These are phyloP conservation scores for Notarius quadriscutis DNA, from an alignment of 2,113 vertebrate species.

Conservation along the genomic window DNA sequence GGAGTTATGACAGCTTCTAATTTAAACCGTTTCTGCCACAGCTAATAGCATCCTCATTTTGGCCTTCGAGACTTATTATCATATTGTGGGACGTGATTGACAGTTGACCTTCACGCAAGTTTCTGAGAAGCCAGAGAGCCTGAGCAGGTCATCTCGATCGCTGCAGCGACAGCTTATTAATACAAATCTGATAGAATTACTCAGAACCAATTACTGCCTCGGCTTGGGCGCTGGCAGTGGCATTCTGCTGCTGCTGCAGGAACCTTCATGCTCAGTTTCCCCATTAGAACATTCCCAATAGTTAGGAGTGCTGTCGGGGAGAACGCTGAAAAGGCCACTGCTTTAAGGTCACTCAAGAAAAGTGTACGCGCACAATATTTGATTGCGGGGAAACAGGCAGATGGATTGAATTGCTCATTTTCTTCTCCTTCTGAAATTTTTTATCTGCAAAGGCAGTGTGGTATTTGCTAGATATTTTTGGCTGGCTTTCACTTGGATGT, in stretches of 20 bases:
- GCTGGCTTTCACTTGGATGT: neutral
- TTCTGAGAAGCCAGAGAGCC: constrained; percentile 62
- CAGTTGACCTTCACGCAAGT: constrained; percentile 74
- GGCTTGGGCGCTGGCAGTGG: constrained; percentile 57
- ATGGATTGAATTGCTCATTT: neutral
- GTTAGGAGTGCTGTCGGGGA: constrained; percentile 25
- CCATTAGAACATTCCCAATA: constrained; percentile 44
- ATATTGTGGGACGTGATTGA: constrained; percentile 72
- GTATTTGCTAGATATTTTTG: neutral
- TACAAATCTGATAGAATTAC: constrained; percentile 75
- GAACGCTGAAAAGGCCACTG: constrained; percentile 42
- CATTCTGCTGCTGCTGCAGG: constrained; percentile 46
- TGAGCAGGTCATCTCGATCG: constrained; percentile 58
- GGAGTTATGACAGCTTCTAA: constrained; percentile 61
- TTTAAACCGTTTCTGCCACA: constrained; percentile 59
- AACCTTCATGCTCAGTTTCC: constrained; percentile 32
- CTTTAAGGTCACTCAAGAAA: constrained; percentile 54
- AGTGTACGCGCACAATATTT: constrained; percentile 11
- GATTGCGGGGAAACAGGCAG: neutral
- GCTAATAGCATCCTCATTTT: constrained; percentile 62
- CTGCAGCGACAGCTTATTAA: constrained; percentile 68
- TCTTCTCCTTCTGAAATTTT: neutral
- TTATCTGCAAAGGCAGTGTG: neutral
- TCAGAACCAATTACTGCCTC: constrained; percentile 67
- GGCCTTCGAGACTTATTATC: constrained; percentile 66